Percentiles rank a stretch among this genome's conserved stretches.
phyloP scores from a whole-genome alignment of 2,797 vertebrate species.

The Pelochelys cantorii region DNA sequence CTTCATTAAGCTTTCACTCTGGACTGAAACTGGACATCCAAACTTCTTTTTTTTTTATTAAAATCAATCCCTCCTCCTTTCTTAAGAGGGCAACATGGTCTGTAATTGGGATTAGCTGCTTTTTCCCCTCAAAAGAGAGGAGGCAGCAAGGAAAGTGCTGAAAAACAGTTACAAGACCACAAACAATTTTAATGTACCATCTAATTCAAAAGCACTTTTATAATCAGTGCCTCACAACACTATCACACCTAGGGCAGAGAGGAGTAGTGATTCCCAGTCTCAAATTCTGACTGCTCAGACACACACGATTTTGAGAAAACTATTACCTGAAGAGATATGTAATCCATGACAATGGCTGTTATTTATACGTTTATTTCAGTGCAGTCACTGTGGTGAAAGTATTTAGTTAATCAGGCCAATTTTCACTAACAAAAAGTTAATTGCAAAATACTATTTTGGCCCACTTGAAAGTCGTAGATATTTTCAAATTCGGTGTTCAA shows the following conservation, averaged over 20 bases:
- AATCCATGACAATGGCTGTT: background rate
- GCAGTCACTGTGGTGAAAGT: background rate
- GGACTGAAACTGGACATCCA: background rate
- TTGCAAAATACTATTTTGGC: background rate
- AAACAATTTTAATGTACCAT: background rate
- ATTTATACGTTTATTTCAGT: background rate
- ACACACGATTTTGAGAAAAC: background rate
- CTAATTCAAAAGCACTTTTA: background rate
- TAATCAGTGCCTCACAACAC: background rate
- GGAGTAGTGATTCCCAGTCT: background rate
- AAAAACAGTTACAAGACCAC: background rate
- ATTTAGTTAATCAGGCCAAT: background rate
- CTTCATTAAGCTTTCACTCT: fast-evolving
- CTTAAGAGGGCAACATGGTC: background rate
- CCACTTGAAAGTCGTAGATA: background rate
- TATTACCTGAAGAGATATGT: fast-evolving
- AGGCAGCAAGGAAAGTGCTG: background rate
- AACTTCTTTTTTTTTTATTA: background rate
- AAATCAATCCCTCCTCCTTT: background rate
- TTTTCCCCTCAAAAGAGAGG: background rate
- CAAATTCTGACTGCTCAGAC: background rate
- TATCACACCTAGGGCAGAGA: background rate
- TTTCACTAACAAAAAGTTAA: background rate
- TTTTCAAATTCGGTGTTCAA: background rate
- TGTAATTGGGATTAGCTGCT: background rate